phyloP scores from a whole-genome alignment of 2,113 vertebrate genomes.

The Oryzias woworae region DNA sequence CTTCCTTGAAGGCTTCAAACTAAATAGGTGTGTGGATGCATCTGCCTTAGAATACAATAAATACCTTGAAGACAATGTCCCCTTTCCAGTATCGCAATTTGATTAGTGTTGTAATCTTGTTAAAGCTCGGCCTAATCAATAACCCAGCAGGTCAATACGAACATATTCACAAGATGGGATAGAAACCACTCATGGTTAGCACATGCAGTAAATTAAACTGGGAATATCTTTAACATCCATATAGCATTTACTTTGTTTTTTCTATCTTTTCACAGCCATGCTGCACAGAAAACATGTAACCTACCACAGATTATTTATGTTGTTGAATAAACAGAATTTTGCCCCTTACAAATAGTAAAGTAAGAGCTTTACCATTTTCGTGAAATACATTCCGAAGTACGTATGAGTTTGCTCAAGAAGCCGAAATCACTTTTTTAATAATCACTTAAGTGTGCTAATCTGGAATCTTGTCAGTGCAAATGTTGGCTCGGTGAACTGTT shows the following conservation, averaged over 20 bases:
- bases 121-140: conserved; percentile 70
- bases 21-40: neutral
- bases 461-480: too few species aligned
- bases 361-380: too few species aligned
- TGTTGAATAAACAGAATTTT: neutral
- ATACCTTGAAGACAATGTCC: conserved; percentile 28
- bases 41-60: conserved; percentile 25
- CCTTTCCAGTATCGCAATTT: conserved; percentile 69
- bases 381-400: too few species aligned
- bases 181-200: conserved; percentile 41
- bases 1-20: neutral
- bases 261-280: neutral
- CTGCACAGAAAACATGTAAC: neutral
- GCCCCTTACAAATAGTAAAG: too few species aligned
- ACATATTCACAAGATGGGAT: conserved; percentile 61
- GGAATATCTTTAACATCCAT: neutral
- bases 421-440: too few species aligned
- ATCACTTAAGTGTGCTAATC: too few species aligned
- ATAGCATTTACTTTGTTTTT: neutral
- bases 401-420: too few species aligned
- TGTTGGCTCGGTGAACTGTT: too few species aligned
- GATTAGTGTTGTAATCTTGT: conserved; percentile 72
- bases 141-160: conserved; percentile 59
- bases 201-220: conserved; percentile 4
- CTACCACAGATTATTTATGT: neutral